Evolutionary conservation across 1,140 invertebrate genomes (phyloP).

Genomic region (Brachionus sp.): DNA sequence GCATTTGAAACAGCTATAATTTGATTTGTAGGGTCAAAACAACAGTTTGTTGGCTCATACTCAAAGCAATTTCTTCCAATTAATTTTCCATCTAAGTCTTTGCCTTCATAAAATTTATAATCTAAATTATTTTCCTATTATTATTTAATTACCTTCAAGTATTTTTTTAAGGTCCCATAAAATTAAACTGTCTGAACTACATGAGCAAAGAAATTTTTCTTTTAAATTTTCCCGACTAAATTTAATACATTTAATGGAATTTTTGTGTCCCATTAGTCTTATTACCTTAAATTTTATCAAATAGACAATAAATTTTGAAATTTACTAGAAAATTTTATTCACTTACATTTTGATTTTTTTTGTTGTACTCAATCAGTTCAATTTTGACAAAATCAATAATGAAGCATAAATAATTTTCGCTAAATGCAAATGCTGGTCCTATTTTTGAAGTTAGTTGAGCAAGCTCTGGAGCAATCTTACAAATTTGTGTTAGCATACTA

Average conservation of each 20-base stretch:
- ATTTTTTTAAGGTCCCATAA: not conserved
- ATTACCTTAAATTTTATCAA: not conserved
- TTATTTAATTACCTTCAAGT: not conserved
- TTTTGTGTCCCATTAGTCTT: not conserved
- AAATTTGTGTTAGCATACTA: not conserved
- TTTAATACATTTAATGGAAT: conserved; percentile 5
- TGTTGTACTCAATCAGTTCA: conserved; percentile 17
- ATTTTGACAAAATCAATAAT: conserved; percentile 8
- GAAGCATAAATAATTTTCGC: not conserved
- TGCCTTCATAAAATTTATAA: not conserved
- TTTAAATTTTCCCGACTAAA: not conserved
- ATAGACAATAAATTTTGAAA: not conserved
- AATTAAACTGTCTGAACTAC: not conserved
- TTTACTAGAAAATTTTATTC: not conserved
- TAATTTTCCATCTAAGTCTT: not conserved
- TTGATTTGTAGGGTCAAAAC: not conserved
- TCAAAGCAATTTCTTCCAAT: conserved; percentile 9
- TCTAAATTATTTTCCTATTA: not conserved
- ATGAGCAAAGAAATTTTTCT: not conserved
- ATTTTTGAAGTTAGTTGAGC: not conserved
- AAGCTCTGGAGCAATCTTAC: not conserved
- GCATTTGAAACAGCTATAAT: conserved; percentile 9
- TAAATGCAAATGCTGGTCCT: not conserved
- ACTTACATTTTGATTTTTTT: conserved; percentile 24
- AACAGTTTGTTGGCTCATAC: conserved; percentile 11